These are phyloP conservation scores for Lipotes vexillifer DNA, from an alignment of 2,113 vertebrate genomes.

Conservation along the genomic window DNA sequence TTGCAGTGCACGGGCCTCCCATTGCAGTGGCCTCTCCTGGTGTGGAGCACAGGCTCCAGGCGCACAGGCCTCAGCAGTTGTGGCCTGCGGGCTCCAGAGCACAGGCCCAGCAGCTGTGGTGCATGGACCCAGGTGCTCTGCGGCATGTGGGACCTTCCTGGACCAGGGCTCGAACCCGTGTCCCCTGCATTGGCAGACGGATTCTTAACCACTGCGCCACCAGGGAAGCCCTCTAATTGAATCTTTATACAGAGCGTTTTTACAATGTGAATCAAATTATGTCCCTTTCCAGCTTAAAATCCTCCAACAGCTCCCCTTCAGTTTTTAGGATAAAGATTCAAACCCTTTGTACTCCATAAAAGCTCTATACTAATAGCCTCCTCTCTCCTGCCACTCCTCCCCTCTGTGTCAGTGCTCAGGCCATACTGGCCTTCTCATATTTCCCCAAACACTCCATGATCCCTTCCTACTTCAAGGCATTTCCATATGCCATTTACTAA, in stretches of 20 bases:
- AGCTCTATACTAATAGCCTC: not conserved
- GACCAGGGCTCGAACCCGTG: too few species aligned
- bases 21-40: too few species aligned
- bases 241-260: not conserved
- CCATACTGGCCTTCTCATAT: not conserved
- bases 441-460: not conserved
- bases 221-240: not conserved
- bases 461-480: not conserved
- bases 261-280: not conserved
- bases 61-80: too few species aligned
- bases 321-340: not conserved
- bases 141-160: too few species aligned
- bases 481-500: not conserved
- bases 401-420: not conserved
- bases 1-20: too few species aligned
- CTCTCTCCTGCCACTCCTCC: not conserved
- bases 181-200: too few species aligned
- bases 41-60: too few species aligned
- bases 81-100: too few species aligned
- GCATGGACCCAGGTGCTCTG: too few species aligned
- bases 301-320: not conserved
- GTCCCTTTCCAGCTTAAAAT: not conserved
- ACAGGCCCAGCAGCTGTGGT: too few species aligned
- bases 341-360: not conserved
- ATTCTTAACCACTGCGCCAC: too few species aligned